phyloP scores from a whole-genome alignment of 2,113 vertebrate species.

The Sterna hirundo region DNA sequence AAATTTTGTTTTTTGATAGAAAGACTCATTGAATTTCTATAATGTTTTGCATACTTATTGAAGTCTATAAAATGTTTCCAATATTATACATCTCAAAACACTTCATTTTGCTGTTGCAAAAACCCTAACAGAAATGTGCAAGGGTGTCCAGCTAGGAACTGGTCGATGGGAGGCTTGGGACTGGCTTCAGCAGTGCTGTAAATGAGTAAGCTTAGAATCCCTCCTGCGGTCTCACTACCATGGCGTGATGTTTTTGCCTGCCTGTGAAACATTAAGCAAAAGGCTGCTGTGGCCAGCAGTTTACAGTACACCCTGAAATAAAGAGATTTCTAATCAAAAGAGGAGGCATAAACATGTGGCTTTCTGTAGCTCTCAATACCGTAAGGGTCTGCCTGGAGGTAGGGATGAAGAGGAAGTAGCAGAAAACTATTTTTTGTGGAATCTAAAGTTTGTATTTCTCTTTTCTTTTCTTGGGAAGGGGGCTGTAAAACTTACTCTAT shows the following conservation, averaged over 20 bases:
- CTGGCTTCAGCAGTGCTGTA: not conserved
- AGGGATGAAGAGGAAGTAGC: not conserved
- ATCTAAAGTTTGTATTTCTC: not conserved
- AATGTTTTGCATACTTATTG: not conserved
- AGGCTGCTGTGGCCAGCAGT: not conserved
- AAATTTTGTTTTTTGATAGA: not conserved
- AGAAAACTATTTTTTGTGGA: not conserved
- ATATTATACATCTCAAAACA: not conserved
- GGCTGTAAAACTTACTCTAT: not conserved
- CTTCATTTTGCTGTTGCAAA: not conserved
- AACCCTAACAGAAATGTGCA: not conserved
- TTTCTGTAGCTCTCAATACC: not conserved
- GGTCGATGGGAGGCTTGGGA: rapidly evolving
- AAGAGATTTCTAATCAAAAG: not conserved
- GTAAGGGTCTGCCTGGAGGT: not conserved
- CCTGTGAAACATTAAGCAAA: not conserved
- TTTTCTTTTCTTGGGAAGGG: not conserved
- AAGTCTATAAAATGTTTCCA: not conserved
- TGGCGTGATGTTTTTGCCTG: not conserved
- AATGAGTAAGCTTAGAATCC: not conserved
- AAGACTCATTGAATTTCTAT: not conserved
- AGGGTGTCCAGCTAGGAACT: not conserved
- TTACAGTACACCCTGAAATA: not conserved
- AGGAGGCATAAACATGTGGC: not conserved
- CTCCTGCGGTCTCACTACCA: not conserved